Conservation (phyloP, 1,140 invertebrate genomes). For the Aphelenchoides besseyi region DNA sequence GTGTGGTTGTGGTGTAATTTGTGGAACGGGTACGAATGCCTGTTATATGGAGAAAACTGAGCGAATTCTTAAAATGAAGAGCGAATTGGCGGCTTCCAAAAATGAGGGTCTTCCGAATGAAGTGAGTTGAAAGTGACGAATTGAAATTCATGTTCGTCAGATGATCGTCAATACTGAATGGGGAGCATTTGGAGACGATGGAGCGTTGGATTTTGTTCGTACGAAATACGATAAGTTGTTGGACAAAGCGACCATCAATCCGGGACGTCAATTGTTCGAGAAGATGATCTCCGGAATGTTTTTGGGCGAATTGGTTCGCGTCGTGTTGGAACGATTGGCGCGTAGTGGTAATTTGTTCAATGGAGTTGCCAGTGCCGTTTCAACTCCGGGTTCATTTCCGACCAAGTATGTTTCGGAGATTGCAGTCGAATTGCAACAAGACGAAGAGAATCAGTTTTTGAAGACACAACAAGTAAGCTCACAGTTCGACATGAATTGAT, state of each 20-base stretch:
- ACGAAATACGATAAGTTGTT: conserved; percentile 83
- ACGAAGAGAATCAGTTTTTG: too few species aligned
- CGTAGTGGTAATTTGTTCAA: conserved; percentile 64
- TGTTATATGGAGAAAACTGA: conserved; percentile 88
- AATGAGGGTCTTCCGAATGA: conserved; percentile 66
- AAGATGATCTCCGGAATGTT: conserved; percentile 69
- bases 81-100: too few species aligned
- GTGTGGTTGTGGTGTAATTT: conserved; percentile 83
- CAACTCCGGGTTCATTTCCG: conserved; percentile 76
- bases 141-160: conserved; percentile 64
- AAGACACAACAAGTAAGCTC: too few species aligned
- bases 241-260: conserved; percentile 77
- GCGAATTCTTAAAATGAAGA: conserved; percentile 72
- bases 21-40: conserved; percentile 75
- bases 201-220: conserved; percentile 77
- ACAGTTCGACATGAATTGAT: too few species aligned
- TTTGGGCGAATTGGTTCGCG: conserved; percentile 67
- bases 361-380: conserved; percentile 69
- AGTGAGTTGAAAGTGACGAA: conserved; percentile 18
- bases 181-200: conserved; percentile 92
- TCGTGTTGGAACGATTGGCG: conserved; percentile 65
- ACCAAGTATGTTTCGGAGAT: conserved; percentile 97
- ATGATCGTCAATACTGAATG: conserved; percentile 92
- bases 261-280: conserved; percentile 72
- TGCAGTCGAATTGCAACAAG: conserved; percentile 71